Percentiles rank a stretch among this genome's conserved stretches.
phyloP scores from a whole-genome alignment of 2,113 vertebrate species.

The Anarrhichthys ocellatus region DNA sequence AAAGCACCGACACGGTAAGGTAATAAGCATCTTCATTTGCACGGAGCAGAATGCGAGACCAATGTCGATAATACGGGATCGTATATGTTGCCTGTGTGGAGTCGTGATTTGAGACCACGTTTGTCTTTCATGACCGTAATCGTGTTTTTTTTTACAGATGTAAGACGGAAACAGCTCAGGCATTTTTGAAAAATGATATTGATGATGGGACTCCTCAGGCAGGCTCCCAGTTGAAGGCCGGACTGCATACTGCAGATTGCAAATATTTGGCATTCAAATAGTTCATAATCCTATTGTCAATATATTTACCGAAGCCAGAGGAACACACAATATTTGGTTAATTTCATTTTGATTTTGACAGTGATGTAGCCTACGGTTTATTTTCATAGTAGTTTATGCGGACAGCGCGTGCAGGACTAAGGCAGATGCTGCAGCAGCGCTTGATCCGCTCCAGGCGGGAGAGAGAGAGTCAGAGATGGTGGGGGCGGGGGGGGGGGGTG shows the following conservation, averaged over 20 bases:
- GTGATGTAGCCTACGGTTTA: neutral
- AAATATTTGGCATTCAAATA: slow-evolving; percentile 8
- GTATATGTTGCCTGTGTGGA: neutral
- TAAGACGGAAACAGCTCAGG: neutral
- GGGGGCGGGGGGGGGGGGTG: neutral
- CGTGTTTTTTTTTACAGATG: neutral
- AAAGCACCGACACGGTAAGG: slow-evolving; percentile 77
- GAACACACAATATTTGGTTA: no score
- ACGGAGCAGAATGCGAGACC: slow-evolving; percentile 17
- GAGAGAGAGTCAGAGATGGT: neutral
- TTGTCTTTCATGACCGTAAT: neutral
- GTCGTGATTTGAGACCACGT: neutral
- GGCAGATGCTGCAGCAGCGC: slow-evolving; percentile 74
- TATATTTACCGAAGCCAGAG: fast-evolving
- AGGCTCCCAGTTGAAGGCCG: slow-evolving; percentile 57
- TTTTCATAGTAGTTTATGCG: slow-evolving; percentile 9
- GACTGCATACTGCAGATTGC: slow-evolving; percentile 55
- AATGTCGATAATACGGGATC: neutral
- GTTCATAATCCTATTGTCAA: neutral
- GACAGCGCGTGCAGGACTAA: slow-evolving; percentile 29
- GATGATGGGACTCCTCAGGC: slow-evolving; percentile 19
- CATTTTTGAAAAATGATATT: neutral
- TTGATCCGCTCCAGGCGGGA: slow-evolving; percentile 53
- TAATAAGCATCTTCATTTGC: slow-evolving; percentile 53
- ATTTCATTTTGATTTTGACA: neutral